phyloP scores from a whole-genome alignment of 2,797 vertebrate species.

The Stomatorhinus walkeri region DNA sequence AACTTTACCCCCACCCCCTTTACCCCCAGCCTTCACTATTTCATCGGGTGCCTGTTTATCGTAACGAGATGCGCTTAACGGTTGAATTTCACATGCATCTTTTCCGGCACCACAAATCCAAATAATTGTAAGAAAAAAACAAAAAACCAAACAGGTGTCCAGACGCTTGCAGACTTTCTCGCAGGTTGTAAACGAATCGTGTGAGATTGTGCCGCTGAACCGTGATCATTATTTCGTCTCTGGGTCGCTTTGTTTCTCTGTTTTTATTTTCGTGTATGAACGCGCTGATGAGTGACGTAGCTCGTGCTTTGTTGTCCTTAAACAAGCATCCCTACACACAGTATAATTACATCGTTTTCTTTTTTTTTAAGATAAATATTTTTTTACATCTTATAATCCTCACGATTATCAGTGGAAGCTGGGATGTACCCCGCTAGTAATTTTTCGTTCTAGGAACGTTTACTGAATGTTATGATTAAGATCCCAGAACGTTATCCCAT shows the following conservation, averaged over 20 bases:
- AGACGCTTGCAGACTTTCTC: neutral
- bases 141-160: constrained; percentile 17
- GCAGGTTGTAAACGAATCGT: neutral
- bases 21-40: neutral
- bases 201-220: neutral
- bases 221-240: neutral
- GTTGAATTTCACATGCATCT: neutral
- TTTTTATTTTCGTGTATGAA: neutral
- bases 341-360: neutral
- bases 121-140: neutral
- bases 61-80: neutral
- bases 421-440: neutral
- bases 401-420: neutral
- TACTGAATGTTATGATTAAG: neutral
- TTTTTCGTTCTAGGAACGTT: neutral
- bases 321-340: neutral
- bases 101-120: neutral
- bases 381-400: neutral
- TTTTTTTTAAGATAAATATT: neutral
- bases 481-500: neutral
- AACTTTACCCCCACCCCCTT: neutral
- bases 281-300: neutral
- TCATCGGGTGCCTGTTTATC: neutral
- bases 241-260: neutral
- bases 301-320: neutral